A percentile compares a stretch with the other conserved stretches of the same genome.
phyloP scores from a whole-genome alignment of 2,888 invertebrate genomes.

The Leptopilina drosophilae region DNA sequence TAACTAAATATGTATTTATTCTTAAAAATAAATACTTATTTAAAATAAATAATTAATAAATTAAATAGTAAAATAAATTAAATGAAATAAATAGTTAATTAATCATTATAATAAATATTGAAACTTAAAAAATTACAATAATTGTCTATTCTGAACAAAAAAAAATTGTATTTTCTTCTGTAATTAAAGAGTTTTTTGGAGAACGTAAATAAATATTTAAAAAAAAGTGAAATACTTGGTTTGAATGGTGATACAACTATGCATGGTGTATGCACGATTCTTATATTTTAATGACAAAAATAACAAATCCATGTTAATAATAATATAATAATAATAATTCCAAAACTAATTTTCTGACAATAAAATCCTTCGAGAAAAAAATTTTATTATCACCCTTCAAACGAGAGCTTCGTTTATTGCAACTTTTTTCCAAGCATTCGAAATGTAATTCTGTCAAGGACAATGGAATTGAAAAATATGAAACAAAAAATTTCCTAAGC shows the following conservation, averaged over 20 bases:
- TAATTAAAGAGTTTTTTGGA: neutral
- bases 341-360: neutral
- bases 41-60: no score
- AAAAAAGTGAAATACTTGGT: constrained; percentile 51
- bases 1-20: no score
- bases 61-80: no score
- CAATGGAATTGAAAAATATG: neutral
- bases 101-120: no score
- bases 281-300: neutral
- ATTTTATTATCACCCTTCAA: constrained; percentile 60
- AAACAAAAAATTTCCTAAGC: neutral
- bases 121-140: no score
- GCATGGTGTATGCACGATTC: constrained; percentile 61
- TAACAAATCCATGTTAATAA: constrained; percentile 24
- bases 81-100: no score
- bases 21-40: no score
- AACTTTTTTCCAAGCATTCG: constrained; percentile 52
- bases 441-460: neutral
- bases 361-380: constrained; percentile 39
- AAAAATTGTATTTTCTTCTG: neutral
- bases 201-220: constrained; percentile 6
- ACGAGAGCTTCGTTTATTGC: constrained; percentile 50
- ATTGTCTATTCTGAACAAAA: neutral
- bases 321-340: neutral
- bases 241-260: constrained; percentile 67